Base-by-base conservation (phyloP, 1,140 invertebrate genomes). In the Caenorhabditis remanei region DNA sequence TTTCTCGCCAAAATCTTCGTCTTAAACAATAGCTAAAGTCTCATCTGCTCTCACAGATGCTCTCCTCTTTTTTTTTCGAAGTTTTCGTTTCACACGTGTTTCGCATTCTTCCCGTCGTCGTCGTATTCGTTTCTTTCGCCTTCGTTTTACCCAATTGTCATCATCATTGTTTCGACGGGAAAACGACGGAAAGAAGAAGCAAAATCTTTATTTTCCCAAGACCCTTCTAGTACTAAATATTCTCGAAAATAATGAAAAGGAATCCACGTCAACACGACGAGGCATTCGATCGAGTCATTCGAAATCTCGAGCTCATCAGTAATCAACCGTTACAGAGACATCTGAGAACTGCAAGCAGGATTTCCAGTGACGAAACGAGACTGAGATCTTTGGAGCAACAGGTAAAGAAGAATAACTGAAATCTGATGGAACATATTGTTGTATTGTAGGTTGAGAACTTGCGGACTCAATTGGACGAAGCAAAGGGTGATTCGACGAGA, bases 391-490 rank as follows among this genome's bases (percentile, higher is more conserved):
- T 87, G 50, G 86, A 87, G 43, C 21, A 71, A 83, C 86, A 87
- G 79, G 86, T 84, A 41, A 5, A 32, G 14, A 41, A n/a, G 2
- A 16, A 19, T 0, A 58, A 6, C 0, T n/a, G 56, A n/a, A 4
- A 40, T 61, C 16, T 41, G 4, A 14, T 75, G 7, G 46, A 83
- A 5, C 14, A 16, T 86, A 43, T 43, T 6, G 48, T 48, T 14
- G 24, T 46, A 5, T 87, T 88, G 32, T 55, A 91, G 90, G 91
- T 91, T 3, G 83, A 90, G 75, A 83, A 87, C 41, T 63, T 91
- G 7, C 16, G 90, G 83, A 87, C 67, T 82, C 90, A 91, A 84
- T 87, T 91, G 19, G 43, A 83, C n/a, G 85, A 92, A n/a, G 92
- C 90, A 16, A 90, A 85, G 86, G 83, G 90, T 87, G 83, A 86